Conservation (phyloP, 1,140 invertebrate genomes). For the Trichogramma pretiosum region DNA sequence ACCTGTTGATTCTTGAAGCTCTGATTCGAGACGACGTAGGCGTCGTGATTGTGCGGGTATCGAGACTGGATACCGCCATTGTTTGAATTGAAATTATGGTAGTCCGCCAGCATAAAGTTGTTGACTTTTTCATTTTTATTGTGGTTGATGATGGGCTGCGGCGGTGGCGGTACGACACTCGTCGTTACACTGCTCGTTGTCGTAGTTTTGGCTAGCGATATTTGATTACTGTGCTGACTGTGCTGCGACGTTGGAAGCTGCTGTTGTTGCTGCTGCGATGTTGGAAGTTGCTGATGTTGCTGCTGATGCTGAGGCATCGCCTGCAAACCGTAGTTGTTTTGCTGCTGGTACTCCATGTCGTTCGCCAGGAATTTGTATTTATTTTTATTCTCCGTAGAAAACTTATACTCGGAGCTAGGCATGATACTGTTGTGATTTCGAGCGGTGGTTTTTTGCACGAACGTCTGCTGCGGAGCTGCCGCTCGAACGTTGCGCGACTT, state of each 20-base stretch:
- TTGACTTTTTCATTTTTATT: conserved; percentile 36
- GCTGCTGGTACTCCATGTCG: conserved; percentile 36
- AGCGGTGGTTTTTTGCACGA: conserved; percentile 6
- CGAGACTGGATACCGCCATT: conserved; percentile 19
- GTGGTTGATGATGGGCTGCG: no score
- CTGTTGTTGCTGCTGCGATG: no score
- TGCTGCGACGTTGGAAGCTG: no score
- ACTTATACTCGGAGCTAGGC: conserved; percentile 30
- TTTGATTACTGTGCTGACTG: no score
- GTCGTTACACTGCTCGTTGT: no score
- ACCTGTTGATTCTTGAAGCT: conserved; percentile 29
- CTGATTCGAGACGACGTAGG: conserved; percentile 34
- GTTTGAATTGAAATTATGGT: conserved; percentile 33
- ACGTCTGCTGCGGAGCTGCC: conserved; percentile 9
- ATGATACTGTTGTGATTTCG: neutral
- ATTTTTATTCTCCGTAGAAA: conserved; percentile 28
- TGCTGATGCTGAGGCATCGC: conserved; percentile 24
- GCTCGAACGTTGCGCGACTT: conserved; percentile 13
- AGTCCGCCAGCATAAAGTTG: conserved; percentile 31
- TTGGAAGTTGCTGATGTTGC: conserved; percentile 9
- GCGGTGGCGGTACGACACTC: no score
- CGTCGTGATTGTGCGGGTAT: conserved; percentile 29
- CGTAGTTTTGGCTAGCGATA: no score
- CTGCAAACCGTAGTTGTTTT: conserved; percentile 37
- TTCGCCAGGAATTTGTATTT: conserved; percentile 37